phyloP scores from a whole-genome alignment of 1,140 invertebrate species.

The Prorops nasuta region DNA sequence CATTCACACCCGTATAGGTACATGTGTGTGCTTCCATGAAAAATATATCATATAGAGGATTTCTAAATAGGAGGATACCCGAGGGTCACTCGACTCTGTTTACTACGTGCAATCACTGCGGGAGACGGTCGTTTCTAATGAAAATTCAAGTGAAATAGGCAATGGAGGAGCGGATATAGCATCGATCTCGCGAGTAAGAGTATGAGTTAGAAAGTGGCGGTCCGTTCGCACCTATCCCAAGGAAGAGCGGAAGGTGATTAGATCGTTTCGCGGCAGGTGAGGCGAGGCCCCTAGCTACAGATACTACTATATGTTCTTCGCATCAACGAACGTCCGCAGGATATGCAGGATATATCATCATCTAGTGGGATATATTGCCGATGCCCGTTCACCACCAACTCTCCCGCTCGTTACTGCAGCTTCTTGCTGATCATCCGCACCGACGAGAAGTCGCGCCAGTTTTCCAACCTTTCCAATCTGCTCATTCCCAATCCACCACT shows the following conservation, averaged over 20 bases:
- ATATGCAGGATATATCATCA: slow-evolving; percentile 21
- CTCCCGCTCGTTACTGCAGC: slow-evolving; percentile 11
- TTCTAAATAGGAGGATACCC: no score
- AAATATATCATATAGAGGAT: no score
- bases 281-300: no score
- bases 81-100: no score
- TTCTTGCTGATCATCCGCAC: slow-evolving; percentile 20
- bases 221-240: slow-evolving; percentile 14
- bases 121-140: no score
- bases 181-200: neutral
- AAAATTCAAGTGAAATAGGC: no score
- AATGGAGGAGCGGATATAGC: neutral
- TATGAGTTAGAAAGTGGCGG: slow-evolving; percentile 19
- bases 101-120: no score
- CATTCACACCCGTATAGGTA: no score
- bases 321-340: slow-evolving; percentile 20
- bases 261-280: slow-evolving; percentile 22
- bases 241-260: slow-evolving; percentile 24
- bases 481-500: no score
- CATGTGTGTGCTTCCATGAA: no score
- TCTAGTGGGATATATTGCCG: slow-evolving; percentile 16
- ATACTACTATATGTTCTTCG: no score
- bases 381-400: slow-evolving; percentile 5
- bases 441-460: slow-evolving; percentile 21
- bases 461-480: slow-evolving; percentile 16